Conservation (phyloP, 2,113 vertebrate genomes). For the Peromyscus leucopus region DNA sequence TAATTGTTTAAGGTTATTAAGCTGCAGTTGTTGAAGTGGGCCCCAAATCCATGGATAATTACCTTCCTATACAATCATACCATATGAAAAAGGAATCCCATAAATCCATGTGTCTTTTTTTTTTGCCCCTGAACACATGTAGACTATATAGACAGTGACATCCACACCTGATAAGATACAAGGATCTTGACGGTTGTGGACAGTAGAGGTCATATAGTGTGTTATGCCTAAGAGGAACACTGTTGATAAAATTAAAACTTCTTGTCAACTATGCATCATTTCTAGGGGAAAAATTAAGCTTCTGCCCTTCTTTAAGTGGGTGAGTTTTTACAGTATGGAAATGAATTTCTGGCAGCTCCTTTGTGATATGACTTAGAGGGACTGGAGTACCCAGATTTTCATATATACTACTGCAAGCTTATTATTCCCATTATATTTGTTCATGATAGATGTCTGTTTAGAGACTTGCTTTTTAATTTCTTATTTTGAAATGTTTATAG, state of each 20-base stretch:
- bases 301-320: not conserved
- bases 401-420: not conserved
- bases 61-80: not conserved
- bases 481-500: conserved; percentile 45
- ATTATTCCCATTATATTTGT: conserved; percentile 3
- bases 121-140: not conserved
- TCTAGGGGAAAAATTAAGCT: not conserved
- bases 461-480: conserved; percentile 18
- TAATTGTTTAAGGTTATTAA: not conserved
- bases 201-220: not conserved
- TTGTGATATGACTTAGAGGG: conserved; percentile 15
- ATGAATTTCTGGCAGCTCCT: not conserved
- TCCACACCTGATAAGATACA: not conserved
- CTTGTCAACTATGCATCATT: not conserved
- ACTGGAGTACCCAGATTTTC: not conserved
- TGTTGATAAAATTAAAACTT: not conserved
- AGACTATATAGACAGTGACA: not conserved
- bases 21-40: not conserved
- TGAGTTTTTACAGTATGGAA: not conserved
- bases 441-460: not conserved
- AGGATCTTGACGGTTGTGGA: not conserved
- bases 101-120: not conserved
- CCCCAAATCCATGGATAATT: conserved; percentile 39
- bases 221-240: not conserved
- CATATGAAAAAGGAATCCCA: not conserved